Base-by-base conservation (phyloP, 1,140 invertebrate species). In the Trichonephila inaurata region DNA sequence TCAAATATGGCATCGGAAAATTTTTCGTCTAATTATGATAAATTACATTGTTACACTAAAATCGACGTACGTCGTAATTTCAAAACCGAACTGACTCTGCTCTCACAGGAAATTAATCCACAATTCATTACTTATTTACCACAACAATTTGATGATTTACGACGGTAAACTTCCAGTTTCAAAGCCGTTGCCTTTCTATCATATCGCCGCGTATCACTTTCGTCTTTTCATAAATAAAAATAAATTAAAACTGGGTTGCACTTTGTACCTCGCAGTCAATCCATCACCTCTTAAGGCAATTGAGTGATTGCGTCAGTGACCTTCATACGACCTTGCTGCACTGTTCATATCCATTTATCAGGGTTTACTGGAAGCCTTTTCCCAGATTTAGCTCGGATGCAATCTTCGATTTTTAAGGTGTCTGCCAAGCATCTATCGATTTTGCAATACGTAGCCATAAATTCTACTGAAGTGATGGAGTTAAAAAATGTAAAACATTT, bases 401-500 rank as follows among this genome's bases (percentile, higher is more conserved):
- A 28, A 77, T 77, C 72, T 77, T 77, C 72, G 72, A 77, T 77
- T 77, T 77, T 77, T 77, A 77, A 77, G 72, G 28, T 77, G 72
- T 77, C 28, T 16, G 28, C 72, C 72, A 77, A 19, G 33, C 28
- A 77, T 18, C 24, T 40, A 77, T 77, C 72, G 72, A 77, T 77
- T 77, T 77, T 77, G 72, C 72, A 77, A 77, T 77, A 77, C 24
- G 4, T 28, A 2, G 10, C 28, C 72, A 77, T 77, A 77, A 77
- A 77, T 77, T 33, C 72, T 40, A 3, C 16, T 33, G 72, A 77
- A 33, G 72, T 5, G 72, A 77, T 77, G 72, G 24, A 77, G 72
- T 33, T 77, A 77, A 51, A 77, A 77, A 77, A 77, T 77, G 72
- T 77, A 77, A 77, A 77, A 77, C 72, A 77, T 77, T 77, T 77